Evolutionary conservation across 2,113 vertebrate species (phyloP).

Genomic region (Dasyornis broadbenti): DNA sequence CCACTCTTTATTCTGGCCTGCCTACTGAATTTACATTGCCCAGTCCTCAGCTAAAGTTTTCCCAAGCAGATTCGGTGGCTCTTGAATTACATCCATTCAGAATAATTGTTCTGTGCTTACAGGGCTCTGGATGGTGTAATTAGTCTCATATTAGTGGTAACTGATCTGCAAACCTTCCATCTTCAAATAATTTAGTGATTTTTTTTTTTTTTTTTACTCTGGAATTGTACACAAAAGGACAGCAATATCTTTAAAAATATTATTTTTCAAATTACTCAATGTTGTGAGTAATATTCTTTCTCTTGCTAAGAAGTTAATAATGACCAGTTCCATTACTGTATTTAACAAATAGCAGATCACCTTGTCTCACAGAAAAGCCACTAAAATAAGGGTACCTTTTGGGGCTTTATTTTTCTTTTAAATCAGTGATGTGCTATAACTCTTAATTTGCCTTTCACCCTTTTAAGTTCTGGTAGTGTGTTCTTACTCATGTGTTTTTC

Average conservation of each 20-base stretch:
- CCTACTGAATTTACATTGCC: background rate
- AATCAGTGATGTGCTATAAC: background rate
- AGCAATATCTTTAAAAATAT: background rate
- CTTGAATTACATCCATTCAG: background rate
- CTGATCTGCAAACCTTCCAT: background rate
- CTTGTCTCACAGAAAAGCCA: background rate
- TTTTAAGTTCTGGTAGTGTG: background rate
- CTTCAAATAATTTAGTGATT: background rate
- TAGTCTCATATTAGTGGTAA: background rate
- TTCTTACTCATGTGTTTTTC: background rate
- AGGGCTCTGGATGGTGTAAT: background rate
- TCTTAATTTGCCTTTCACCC: background rate
- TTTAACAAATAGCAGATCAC: background rate
- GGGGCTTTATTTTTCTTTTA: background rate
- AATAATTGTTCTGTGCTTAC: background rate
- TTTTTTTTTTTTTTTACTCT: background rate
- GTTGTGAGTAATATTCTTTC: background rate
- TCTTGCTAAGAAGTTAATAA: background rate
- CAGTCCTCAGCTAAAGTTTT: background rate
- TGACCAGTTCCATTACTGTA: background rate
- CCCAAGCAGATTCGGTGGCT: background rate
- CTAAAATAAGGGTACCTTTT: background rate
- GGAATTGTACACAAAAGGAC: background rate
- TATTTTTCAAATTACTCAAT: background rate
- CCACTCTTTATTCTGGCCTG: background rate